These are phyloP conservation scores for Calephelis virginiensis DNA, from an alignment of 1,140 invertebrate species.

Conservation along the genomic window DNA sequence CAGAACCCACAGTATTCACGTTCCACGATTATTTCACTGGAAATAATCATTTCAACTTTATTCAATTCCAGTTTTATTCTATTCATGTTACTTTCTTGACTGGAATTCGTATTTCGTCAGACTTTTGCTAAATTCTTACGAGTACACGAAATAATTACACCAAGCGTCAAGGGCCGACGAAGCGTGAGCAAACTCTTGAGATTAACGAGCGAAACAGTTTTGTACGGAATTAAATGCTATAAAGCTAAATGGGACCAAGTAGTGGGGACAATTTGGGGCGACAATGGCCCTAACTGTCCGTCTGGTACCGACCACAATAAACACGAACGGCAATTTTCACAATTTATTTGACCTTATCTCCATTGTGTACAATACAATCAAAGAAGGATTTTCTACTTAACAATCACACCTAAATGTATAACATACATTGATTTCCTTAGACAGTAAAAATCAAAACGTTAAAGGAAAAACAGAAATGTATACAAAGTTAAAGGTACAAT, in stretches of 20 bases:
- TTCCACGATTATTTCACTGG: background rate
- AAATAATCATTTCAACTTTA: background rate
- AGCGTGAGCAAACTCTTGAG: slow-evolving; percentile 10
- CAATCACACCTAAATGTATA: background rate
- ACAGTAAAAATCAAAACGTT: background rate
- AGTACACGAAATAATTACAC: slow-evolving; percentile 14
- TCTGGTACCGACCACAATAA: slow-evolving; percentile 10
- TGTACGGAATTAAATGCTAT: slow-evolving; percentile 7
- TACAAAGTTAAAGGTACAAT: background rate
- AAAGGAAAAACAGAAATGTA: background rate
- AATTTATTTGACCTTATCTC: slow-evolving; percentile 2
- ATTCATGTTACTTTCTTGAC: background rate
- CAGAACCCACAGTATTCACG: no score
- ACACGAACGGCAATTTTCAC: slow-evolving; percentile 11
- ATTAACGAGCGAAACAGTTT: slow-evolving; percentile 15
- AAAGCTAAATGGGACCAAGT: slow-evolving; percentile 11
- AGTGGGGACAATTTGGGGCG: slow-evolving; percentile 12
- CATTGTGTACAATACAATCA: background rate
- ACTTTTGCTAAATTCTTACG: slow-evolving; percentile 4
- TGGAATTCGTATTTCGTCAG: background rate
- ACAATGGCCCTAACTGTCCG: slow-evolving; percentile 10
- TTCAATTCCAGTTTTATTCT: background rate
- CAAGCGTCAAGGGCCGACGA: slow-evolving; percentile 1
- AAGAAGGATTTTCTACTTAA: background rate
- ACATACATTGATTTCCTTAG: background rate